phyloP scores from a whole-genome alignment of 2,113 vertebrate species.

The Anthoscopus minutus region DNA sequence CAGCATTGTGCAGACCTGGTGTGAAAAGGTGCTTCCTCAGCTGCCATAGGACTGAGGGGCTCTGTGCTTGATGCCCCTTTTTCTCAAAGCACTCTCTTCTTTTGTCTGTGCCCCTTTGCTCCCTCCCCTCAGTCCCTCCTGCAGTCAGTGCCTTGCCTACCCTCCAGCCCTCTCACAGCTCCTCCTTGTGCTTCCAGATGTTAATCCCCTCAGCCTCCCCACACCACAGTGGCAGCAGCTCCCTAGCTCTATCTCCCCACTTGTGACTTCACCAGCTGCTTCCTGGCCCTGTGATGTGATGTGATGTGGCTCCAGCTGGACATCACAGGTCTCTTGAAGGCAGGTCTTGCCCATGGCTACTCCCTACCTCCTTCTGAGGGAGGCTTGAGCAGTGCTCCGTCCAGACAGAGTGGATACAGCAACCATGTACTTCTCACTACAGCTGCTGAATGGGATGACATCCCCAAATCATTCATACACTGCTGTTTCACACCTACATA shows the following conservation, averaged over 20 bases:
- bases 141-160: fast-evolving
- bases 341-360: background rate
- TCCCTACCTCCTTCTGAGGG: too few relatives aligned
- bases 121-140: background rate
- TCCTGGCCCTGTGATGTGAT: fast-evolving
- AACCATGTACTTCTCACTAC: background rate
- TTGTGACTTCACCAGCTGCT: background rate
- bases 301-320: background rate
- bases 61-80: background rate
- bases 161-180: fast-evolving
- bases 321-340: background rate
- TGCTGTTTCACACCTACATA: background rate
- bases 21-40: background rate
- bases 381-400: background rate
- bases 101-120: background rate
- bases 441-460: background rate
- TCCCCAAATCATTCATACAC: background rate
- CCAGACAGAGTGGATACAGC: background rate
- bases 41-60: background rate
- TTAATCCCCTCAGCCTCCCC: background rate
- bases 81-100: background rate
- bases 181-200: background rate
- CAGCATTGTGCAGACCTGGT: background rate
- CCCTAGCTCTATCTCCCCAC: background rate
- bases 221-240: background rate